These are phyloP conservation scores for Cynaeus angustus DNA, from an alignment of 2,888 invertebrate genomes.

Conservation along the genomic window DNA sequence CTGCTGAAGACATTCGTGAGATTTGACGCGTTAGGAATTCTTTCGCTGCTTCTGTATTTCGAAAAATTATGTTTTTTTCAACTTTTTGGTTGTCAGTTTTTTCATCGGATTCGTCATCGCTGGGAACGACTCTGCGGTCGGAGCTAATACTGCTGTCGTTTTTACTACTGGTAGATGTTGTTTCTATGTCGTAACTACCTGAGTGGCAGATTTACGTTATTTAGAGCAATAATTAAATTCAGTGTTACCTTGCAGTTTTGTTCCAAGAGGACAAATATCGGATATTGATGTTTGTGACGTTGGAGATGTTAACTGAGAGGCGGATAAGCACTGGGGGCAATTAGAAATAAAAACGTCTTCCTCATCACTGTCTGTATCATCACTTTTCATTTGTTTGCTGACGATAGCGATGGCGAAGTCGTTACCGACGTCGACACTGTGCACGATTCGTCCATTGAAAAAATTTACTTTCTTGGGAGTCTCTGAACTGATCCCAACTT, in stretches of 20 bases:
- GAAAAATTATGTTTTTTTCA: slow-evolving; percentile 78
- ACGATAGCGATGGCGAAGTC: slow-evolving; percentile 85
- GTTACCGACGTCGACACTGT: slow-evolving; percentile 82
- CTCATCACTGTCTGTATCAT: slow-evolving; percentile 76
- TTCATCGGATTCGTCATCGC: slow-evolving; percentile 64
- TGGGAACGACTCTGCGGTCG: slow-evolving; percentile 53
- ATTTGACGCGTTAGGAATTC: slow-evolving; percentile 84
- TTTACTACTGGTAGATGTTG: slow-evolving; percentile 64
- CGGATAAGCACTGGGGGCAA: slow-evolving; percentile 79
- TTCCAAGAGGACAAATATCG: slow-evolving; percentile 78
- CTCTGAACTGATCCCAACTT: slow-evolving; percentile 76
- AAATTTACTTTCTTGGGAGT: slow-evolving; percentile 79
- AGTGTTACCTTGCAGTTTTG: slow-evolving; percentile 72
- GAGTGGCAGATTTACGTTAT: background rate
- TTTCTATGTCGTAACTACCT: slow-evolving; percentile 67
- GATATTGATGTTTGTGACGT: slow-evolving; percentile 77
- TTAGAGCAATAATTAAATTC: background rate
- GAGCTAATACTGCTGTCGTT: slow-evolving; percentile 60
- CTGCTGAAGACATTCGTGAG: slow-evolving; percentile 64
- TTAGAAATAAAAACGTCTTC: slow-evolving; percentile 78
- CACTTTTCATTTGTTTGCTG: slow-evolving; percentile 73
- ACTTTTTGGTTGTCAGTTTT: slow-evolving; percentile 58
- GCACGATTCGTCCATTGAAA: slow-evolving; percentile 80
- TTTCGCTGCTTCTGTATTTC: slow-evolving; percentile 85
- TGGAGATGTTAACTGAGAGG: slow-evolving; percentile 75